Conservation (phyloP, 2,113 vertebrate species). For the Zonotrichia leucophrys region DNA sequence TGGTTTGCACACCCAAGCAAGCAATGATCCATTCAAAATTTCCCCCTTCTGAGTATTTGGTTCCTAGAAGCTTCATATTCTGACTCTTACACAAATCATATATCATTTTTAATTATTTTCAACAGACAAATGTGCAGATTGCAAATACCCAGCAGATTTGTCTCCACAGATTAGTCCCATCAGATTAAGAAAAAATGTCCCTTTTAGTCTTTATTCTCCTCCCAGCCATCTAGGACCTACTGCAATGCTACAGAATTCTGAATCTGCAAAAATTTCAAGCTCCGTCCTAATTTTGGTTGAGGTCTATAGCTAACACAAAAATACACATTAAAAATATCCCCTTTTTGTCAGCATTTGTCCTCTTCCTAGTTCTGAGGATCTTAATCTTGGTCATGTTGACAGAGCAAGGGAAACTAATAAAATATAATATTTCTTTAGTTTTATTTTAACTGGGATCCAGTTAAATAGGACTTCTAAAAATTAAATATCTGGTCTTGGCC, state of each 20-base stretch:
- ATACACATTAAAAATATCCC: neutral
- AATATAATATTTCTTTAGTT: neutral
- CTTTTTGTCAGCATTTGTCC: neutral
- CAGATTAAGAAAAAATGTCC: neutral
- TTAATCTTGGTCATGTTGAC: neutral
- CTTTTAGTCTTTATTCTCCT: neutral
- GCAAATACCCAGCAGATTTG: neutral
- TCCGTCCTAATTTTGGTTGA: neutral
- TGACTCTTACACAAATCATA: neutral
- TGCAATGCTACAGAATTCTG: neutral
- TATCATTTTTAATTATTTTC: neutral
- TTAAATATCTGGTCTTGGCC: neutral
- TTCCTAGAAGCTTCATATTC: neutral
- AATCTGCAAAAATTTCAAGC: neutral
- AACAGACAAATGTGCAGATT: neutral
- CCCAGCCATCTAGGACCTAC: neutral
- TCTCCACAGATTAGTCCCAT: neutral
- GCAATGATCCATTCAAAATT: neutral
- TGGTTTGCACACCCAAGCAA: neutral
- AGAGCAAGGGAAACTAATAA: neutral
- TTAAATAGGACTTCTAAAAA: neutral
- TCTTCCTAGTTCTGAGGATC: neutral
- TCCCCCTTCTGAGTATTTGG: neutral
- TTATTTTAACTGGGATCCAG: neutral
- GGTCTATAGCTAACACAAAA: neutral